Percentiles rank a stretch among this genome's conserved stretches.
Evolutionary conservation across 64 coral and sea anemone species (phyloP).

Genomic region (Orbicella faveolata): DNA sequence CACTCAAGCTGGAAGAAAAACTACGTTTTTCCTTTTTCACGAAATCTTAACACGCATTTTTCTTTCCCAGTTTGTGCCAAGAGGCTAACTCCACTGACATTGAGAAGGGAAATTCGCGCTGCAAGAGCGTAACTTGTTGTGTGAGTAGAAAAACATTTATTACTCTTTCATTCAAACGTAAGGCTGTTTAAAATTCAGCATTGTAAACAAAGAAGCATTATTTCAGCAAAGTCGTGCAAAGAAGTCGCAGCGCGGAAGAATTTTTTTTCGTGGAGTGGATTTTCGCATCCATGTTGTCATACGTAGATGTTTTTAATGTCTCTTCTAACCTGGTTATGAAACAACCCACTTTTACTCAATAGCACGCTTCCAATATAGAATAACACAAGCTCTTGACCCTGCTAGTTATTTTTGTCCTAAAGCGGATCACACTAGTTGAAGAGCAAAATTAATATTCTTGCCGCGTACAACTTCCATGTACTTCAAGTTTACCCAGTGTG

Average conservation of each 20-base stretch:
- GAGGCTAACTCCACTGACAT: background rate
- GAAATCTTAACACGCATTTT: background rate
- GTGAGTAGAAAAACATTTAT: slow-evolving; percentile 41
- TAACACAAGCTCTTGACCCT: slow-evolving; percentile 37
- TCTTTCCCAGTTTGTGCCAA: slow-evolving; percentile 7
- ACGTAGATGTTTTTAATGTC: background rate
- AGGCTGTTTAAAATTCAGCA: slow-evolving; percentile 42
- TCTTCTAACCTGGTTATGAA: background rate
- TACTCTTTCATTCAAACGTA: slow-evolving; percentile 37
- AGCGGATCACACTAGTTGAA: background rate
- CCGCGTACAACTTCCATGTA: background rate
- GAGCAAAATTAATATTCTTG: slow-evolving; percentile 4
- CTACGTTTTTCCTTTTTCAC: background rate
- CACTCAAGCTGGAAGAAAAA: background rate
- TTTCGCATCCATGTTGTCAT: background rate
- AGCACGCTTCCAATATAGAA: slow-evolving; percentile 20
- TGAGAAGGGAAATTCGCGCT: background rate
- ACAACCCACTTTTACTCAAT: background rate
- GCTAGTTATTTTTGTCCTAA: slow-evolving; percentile 9
- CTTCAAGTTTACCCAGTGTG: background rate
- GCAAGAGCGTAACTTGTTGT: slow-evolving; percentile 41
- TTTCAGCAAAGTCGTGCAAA: slow-evolving; percentile 2
- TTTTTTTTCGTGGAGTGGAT: background rate
- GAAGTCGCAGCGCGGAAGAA: background rate
- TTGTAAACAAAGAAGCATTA: slow-evolving; percentile 52